Evolutionary conservation across 1,140 invertebrate species (phyloP), one percentile per base, ranked within the genome.

Genomic region (Lycorma delicatula): DNA sequence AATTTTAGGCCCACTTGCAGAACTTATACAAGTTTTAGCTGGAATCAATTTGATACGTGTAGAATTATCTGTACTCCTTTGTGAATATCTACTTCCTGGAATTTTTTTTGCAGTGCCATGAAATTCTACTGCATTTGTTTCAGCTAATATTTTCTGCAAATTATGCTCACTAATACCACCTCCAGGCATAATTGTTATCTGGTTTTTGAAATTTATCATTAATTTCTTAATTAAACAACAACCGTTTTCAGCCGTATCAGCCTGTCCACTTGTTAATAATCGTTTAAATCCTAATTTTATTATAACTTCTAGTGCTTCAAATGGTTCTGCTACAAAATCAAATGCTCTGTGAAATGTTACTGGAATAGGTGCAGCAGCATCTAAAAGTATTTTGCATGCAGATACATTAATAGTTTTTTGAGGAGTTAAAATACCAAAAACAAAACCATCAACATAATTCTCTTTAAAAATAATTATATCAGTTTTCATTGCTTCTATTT

Each of bases 331-430:
- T 23, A 74, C 73, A 56, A 88, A 74, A 72, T 97, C 93, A 71
- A 96, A 93, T 0, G 93, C 93, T 67, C 89, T 75, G 66, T 90
- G 87, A 66, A 92, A 93, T 6, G 89, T 92, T 0, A 86, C 80
- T 0, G 87, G 87, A 6, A 84, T 70, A 1, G 86, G 84, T 46
- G 64, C 63, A 0, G 83, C 79, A 1, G 73, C 69, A 29, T 74
- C 71, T 26, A 92, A 67, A 0, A 93, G 72, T 59, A 78, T 74
- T 31, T 72, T 62, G 67, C 89, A 91, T 38, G 75, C 73, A 26
- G 76, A 72, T 56, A 74, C 72, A 64, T 94, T 83, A n/a, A 96
- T 74, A 4, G 79, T 70, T 5, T 81, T 78, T 54, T 82, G 75
- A 9, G 69, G 51, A 6, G 77, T 83, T 0, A 96, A 70, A 0